These are phyloP conservation scores for Maccullochella peelii DNA, from an alignment of 2,113 vertebrate genomes.

Conservation along the genomic window DNA sequence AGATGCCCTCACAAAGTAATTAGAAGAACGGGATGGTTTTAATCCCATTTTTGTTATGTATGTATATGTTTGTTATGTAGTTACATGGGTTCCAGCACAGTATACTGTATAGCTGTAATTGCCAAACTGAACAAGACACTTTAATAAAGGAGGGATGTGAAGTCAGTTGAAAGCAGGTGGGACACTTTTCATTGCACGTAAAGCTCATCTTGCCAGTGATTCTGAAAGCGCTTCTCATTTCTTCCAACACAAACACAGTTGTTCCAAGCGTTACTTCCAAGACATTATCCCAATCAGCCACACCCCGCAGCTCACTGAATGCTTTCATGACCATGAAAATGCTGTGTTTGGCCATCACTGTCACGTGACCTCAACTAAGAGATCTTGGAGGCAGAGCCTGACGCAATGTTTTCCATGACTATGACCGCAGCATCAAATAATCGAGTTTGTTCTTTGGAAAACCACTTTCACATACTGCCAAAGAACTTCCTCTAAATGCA, in stretches of 20 bases:
- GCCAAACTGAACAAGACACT: conserved; percentile 28
- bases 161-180: conserved; percentile 34
- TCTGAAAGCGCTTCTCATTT: conserved; percentile 20
- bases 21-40: conserved; percentile 15
- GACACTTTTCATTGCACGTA: conserved; percentile 22
- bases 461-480: conserved; percentile 26
- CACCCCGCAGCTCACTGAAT: conserved; percentile 12
- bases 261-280: conserved; percentile 5
- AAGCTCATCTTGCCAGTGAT: background rate
- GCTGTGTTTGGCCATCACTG: background rate
- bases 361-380: conserved; percentile 15
- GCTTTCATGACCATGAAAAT: conserved; percentile 24
- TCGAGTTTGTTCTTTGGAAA: conserved; percentile 41
- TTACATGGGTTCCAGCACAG: conserved; percentile 25
- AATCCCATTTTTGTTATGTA: conserved; percentile 47
- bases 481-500: conserved; percentile 11
- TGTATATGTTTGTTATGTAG: no score
- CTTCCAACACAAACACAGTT: conserved; percentile 9
- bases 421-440: conserved; percentile 32
- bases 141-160: conserved; percentile 31
- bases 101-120: background rate
- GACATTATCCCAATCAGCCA: conserved; percentile 24
- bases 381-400: conserved; percentile 8
- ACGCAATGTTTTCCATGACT: conserved; percentile 33
- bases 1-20: background rate